Conservation (phyloP, 2,888 invertebrate species). For the Eudasyphora cyanicolor region DNA sequence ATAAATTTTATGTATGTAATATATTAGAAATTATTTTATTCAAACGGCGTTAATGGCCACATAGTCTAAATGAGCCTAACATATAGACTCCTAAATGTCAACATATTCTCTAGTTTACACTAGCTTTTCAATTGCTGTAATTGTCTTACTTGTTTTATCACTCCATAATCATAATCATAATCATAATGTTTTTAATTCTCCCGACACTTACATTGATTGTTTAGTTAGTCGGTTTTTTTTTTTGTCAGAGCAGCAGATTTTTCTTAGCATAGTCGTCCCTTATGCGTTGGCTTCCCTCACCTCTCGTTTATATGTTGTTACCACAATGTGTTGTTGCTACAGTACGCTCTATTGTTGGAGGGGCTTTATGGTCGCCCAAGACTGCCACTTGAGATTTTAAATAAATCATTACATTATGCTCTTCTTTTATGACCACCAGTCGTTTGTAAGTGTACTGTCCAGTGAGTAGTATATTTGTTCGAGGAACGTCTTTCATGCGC, state of each 20-base stretch:
- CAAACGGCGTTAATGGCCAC: no score
- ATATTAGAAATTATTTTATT: no score
- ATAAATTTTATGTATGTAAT: no score
- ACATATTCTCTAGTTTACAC: no score
- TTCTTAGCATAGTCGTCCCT: not conserved
- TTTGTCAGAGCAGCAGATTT: not conserved
- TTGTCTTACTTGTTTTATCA: no score
- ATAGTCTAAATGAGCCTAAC: no score
- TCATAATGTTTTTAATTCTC: constrained; percentile 32
- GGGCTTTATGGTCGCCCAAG: not conserved
- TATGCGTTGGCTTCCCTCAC: no score
- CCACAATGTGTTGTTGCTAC: no score
- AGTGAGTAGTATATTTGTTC: constrained; percentile 1
- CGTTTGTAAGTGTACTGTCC: constrained; percentile 1
- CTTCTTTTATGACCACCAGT: not conserved
- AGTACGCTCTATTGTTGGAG: not conserved
- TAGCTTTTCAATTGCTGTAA: no score
- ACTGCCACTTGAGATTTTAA: not conserved
- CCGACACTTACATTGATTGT: constrained; percentile 1
- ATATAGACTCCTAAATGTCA: no score
- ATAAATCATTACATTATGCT: not conserved
- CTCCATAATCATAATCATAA: no score
- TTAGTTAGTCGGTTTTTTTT: constrained; percentile 10
- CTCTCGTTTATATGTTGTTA: no score
- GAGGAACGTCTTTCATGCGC: not conserved